Evolutionary conservation across 2,888 invertebrate genomes (phyloP).

Genomic region (Drosophila bunnanda): DNA sequence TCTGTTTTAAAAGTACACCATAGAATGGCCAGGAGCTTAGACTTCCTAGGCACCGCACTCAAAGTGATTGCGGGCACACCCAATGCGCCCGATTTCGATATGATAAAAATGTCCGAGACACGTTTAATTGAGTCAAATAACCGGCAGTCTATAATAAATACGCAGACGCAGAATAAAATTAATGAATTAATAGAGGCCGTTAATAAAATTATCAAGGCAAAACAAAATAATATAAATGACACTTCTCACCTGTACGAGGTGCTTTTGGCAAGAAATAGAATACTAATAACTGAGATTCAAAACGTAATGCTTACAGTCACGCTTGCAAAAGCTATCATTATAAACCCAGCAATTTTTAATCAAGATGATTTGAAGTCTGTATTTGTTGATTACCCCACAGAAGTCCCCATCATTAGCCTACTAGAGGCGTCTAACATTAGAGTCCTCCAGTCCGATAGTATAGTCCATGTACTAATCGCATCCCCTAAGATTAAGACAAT

Average conservation of each 20-base stretch:
- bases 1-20: no score
- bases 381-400: no score
- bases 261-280: not conserved
- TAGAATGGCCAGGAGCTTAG: not conserved
- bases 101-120: no score
- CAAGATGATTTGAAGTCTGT: no score
- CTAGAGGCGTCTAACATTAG: no score
- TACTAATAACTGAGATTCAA: not conserved
- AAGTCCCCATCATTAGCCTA: no score
- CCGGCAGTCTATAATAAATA: no score
- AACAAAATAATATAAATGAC: conserved; percentile 2
- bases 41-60: not conserved
- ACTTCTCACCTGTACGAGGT: not conserved
- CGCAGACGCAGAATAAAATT: not conserved
- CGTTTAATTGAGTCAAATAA: no score
- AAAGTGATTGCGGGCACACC: not conserved
- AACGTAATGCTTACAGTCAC: no score
- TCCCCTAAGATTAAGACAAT: not conserved
- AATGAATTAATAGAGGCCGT: not conserved
- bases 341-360: no score
- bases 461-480: not conserved
- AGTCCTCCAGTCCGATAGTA: not conserved
- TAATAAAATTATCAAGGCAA: not conserved
- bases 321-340: no score
- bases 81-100: not conserved